A percentile compares a stretch with the other conserved stretches of the same genome.
These are phyloP conservation scores for Pseudoatta argentina DNA, from an alignment of 1,140 invertebrate genomes.

Conservation along the genomic window DNA sequence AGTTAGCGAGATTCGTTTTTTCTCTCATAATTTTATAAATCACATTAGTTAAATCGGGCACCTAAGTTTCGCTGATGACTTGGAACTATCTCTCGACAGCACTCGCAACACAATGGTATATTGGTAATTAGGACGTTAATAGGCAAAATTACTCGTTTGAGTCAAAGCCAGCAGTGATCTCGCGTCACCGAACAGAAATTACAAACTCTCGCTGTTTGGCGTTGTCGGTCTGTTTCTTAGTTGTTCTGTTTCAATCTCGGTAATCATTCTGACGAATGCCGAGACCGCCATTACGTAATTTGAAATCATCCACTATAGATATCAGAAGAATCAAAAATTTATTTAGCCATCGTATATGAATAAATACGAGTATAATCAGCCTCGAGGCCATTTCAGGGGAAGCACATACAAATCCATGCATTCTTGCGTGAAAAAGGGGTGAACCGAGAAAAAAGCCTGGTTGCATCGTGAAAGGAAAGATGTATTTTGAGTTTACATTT, in stretches of 20 bases:
- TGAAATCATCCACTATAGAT: slow-evolving; percentile 79
- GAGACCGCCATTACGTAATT: slow-evolving; percentile 80
- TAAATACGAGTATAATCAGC: slow-evolving; percentile 78
- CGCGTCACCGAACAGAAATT: slow-evolving; percentile 80
- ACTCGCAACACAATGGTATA: slow-evolving; percentile 66
- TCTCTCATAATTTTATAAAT: background rate
- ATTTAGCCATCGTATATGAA: slow-evolving; percentile 77
- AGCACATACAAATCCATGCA: slow-evolving; percentile 73
- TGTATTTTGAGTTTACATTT: slow-evolving; percentile 24
- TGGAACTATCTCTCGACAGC: background rate
- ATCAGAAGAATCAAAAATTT: slow-evolving; percentile 81
- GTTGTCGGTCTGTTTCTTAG: slow-evolving; percentile 18
- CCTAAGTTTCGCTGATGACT: background rate
- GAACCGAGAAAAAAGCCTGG: slow-evolving; percentile 6
- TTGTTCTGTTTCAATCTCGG: background rate
- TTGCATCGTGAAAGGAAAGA: slow-evolving; percentile 30
- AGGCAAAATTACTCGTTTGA: slow-evolving; percentile 74
- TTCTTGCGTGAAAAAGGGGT: slow-evolving; percentile 74
- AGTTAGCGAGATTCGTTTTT: background rate
- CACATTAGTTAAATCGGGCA: background rate
- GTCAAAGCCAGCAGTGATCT: slow-evolving; percentile 74
- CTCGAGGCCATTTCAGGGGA: slow-evolving; percentile 77
- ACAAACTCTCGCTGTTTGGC: slow-evolving; percentile 73
- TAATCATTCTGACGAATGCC: slow-evolving; percentile 61
- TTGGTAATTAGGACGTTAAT: slow-evolving; percentile 78